These are phyloP conservation scores for Argyrosomus regius DNA, from an alignment of 2,797 vertebrate species.

Conservation along the genomic window DNA sequence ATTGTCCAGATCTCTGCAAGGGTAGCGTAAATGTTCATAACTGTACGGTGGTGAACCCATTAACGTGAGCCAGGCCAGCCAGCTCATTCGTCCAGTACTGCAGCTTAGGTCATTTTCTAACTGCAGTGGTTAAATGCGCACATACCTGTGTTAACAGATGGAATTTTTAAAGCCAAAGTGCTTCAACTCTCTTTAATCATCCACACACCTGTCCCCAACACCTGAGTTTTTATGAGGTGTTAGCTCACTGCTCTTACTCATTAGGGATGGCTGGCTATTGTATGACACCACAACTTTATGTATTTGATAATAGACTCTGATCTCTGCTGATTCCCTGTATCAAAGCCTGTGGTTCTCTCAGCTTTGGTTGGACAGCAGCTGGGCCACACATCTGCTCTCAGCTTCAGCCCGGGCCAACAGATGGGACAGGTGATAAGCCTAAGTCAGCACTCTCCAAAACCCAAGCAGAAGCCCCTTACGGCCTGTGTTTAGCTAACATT, in stretches of 20 bases:
- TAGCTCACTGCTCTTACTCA: conserved; percentile 49
- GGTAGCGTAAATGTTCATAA: not conserved
- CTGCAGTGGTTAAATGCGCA: conserved; percentile 40
- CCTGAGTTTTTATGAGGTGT: conserved; percentile 38
- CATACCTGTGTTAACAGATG: conserved; percentile 53
- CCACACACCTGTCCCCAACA: conserved; percentile 9
- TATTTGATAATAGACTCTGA: conserved; percentile 70
- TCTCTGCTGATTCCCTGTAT: conserved; percentile 62
- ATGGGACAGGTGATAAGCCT: conserved; percentile 83
- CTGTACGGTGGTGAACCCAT: conserved; percentile 7
- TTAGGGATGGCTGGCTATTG: conserved; percentile 45
- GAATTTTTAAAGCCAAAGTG: conserved; percentile 40
- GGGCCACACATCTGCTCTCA: conserved; percentile 80
- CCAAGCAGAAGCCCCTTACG: conserved; percentile 65
- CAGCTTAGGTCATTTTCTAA: conserved; percentile 38
- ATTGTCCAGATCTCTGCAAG: not conserved
- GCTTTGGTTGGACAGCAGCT: conserved; percentile 70
- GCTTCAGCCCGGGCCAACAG: conserved; percentile 75
- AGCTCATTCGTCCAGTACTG: conserved; percentile 42
- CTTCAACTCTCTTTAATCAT: conserved; percentile 40
- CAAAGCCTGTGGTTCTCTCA: conserved; percentile 56
- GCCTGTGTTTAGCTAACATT: conserved; percentile 69
- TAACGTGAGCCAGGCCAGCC: conserved; percentile 12
- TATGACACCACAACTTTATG: conserved; percentile 43
- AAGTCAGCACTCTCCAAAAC: conserved; percentile 70